Base-by-base conservation (phyloP, 64 coral and sea anemone species). In the Porites lutea region DNA sequence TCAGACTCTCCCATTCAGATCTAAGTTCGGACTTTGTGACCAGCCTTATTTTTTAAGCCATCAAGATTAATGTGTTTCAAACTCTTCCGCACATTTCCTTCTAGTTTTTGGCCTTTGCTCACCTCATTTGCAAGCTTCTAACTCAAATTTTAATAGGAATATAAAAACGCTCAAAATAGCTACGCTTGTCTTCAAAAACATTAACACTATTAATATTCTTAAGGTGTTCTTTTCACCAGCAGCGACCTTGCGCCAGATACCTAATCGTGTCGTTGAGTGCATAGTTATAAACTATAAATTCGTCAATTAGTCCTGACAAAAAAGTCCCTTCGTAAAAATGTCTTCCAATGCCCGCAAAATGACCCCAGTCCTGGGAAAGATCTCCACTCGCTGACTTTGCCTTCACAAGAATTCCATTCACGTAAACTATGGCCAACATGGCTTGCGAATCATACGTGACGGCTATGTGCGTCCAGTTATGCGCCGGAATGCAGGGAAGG, bases 241-340 rank as follows among this genome's bases (percentile, higher is more conserved):
- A 99, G 11, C 67, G 79, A 19, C 88, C 94, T 76, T 92, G 57
- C 8, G 97, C 91, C 57, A 99, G 78, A 83, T 90, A 96, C 52
- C 79, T 84, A 50, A 99, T 96, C 18, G 51, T 86, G 60, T 87
- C 92, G 9, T 75, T 70, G 49, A 99, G 67, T 53, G 89, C 94
- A 65, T 99, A 99, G 62, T 99, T 99, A 89, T 92, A 99, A 89
- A 99, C 96, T 51, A 99, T 93, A 87, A 96, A 99, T 91, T 99
- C 94, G 20, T 99, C 97, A 14, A 93, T 90, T 51, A 96, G 78
- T 87, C 97, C 97, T 21, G 88, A 88, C 27, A 99, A 81, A 65
- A 96, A 96, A 67, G 87, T 74, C 18, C 83, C 70, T 66, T 91
- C 76, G 73, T 99, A 99, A 78, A 99, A 99, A 79, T 94, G 94